These are phyloP conservation scores for Catharus fuscescens DNA, from an alignment of 2,113 vertebrate species.

Conservation along the genomic window DNA sequence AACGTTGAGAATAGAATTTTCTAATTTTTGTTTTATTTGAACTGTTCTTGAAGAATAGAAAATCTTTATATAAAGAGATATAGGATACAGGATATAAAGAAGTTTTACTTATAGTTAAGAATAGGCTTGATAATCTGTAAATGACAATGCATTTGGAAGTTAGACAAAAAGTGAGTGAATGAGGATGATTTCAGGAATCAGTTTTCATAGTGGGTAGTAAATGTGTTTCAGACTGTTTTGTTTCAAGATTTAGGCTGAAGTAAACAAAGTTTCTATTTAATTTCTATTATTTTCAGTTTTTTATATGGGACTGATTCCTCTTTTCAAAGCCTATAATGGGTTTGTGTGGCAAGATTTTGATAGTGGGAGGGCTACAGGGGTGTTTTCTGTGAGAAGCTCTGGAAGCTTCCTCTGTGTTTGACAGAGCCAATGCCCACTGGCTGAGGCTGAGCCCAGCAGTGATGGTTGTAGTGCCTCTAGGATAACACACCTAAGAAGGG, in stretches of 20 bases:
- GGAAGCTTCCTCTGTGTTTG: neutral
- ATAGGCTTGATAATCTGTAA: neutral
- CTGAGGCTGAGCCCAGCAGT: neutral
- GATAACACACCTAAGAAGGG: neutral
- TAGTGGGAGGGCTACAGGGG: neutral
- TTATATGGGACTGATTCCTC: neutral
- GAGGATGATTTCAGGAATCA: neutral
- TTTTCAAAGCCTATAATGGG: neutral
- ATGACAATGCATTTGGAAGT: neutral
- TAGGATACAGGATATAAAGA: neutral
- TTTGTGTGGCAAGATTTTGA: neutral
- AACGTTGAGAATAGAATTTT: neutral
- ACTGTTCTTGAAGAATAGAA: neutral
- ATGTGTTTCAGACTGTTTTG: neutral
- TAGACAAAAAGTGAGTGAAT: neutral
- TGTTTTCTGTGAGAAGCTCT: neutral
- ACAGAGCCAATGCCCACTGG: neutral
- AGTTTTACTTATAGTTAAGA: neutral
- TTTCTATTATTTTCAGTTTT: neutral
- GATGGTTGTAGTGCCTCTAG: neutral
- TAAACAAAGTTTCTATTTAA: neutral
- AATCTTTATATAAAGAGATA: neutral
- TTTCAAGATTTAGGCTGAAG: neutral
- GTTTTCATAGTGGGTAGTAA: neutral
- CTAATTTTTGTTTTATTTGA: neutral